A percentile compares a stretch with the other conserved stretches of the same genome.
phyloP scores from a whole-genome alignment of 2,113 vertebrate genomes.

The Hydrolagus affinis region DNA sequence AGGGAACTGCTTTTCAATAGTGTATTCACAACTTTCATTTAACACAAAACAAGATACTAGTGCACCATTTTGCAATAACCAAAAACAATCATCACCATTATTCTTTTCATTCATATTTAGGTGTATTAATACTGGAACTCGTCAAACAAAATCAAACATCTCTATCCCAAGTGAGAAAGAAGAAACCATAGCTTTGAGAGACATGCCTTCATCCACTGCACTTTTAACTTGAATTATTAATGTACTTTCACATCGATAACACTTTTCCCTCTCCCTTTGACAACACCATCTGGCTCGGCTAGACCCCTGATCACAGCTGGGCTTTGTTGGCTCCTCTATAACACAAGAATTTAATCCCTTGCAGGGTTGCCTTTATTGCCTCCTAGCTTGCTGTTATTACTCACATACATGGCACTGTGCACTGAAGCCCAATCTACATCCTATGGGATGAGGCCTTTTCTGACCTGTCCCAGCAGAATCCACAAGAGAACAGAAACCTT shows the following conservation, averaged over 20 bases:
- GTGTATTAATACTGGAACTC: neutral
- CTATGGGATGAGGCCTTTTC: neutral
- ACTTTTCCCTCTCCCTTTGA: neutral
- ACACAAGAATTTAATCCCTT: neutral
- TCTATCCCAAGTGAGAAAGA: neutral
- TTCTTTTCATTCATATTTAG: neutral
- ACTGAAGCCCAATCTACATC: neutral
- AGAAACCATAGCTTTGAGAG: neutral
- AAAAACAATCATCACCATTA: neutral
- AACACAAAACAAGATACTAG: neutral
- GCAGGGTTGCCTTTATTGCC: neutral
- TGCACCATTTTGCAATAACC: neutral
- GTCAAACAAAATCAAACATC: neutral
- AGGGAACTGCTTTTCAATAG: neutral
- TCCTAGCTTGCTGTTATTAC: neutral
- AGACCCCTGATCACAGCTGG: neutral
- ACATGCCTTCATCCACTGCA: neutral
- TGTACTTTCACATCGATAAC: conserved; percentile 8
- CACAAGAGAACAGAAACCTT: neutral
- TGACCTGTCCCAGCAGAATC: neutral
- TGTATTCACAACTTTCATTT: neutral
- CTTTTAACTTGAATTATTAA: conserved; percentile 27
- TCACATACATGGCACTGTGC: neutral
- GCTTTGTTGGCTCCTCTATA: neutral
- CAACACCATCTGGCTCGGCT: neutral